These are phyloP conservation scores for Cybosia mesomella DNA, from an alignment of 2,888 invertebrate species.

Conservation along the genomic window DNA sequence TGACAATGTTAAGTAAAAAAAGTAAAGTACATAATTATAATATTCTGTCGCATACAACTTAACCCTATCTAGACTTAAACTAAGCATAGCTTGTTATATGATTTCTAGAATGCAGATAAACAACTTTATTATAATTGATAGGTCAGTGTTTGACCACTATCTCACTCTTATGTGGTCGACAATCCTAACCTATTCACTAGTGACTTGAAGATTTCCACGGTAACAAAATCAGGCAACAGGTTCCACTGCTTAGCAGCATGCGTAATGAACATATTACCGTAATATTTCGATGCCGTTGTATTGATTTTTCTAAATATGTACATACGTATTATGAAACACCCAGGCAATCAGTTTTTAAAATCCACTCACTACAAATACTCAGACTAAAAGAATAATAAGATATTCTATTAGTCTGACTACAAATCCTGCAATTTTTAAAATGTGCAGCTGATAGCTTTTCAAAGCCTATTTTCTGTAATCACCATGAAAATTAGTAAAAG, in stretches of 20 bases:
- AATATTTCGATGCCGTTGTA: too few relatives aligned
- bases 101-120: too few relatives aligned
- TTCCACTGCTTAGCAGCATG: neutral
- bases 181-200: too few relatives aligned
- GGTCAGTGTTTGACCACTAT: neutral
- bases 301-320: too few relatives aligned
- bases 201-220: too few relatives aligned
- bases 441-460: neutral
- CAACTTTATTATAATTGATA: neutral
- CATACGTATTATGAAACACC: too few relatives aligned
- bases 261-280: neutral
- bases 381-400: neutral
- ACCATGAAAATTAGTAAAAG: constrained; percentile 29
- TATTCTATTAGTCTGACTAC: too few relatives aligned
- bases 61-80: neutral
- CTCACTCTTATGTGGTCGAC: too few relatives aligned
- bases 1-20: neutral
- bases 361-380: neutral
- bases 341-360: too few relatives aligned
- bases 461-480: constrained; percentile 16
- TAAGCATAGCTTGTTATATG: neutral
- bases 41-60: neutral
- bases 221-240: neutral
- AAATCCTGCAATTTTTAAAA: neutral
- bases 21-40: neutral